These are phyloP conservation scores for Xenus cinereus DNA, from an alignment of 2,113 vertebrate species.

Conservation along the genomic window DNA sequence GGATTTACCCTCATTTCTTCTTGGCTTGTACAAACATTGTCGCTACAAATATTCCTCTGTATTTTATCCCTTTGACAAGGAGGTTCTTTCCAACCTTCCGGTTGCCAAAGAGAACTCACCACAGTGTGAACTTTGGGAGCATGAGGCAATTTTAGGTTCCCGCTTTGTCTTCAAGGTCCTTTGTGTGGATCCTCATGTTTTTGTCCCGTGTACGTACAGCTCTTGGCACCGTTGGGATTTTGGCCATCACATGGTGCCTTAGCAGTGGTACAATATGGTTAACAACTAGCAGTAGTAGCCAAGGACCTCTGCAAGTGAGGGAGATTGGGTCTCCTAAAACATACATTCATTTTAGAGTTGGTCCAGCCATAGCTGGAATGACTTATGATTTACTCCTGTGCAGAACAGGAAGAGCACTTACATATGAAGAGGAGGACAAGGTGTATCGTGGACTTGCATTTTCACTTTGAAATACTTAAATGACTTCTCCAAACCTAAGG, in stretches of 20 bases:
- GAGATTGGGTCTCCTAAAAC: background rate
- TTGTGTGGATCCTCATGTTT: background rate
- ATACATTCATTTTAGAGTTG: background rate
- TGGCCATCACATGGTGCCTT: background rate
- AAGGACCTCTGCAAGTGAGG: background rate
- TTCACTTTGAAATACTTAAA: background rate
- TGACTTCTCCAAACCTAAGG: background rate
- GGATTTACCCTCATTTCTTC: background rate
- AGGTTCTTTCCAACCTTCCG: background rate
- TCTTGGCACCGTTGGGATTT: background rate
- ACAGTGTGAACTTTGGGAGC: background rate
- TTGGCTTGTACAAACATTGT: background rate
- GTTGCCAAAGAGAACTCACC: background rate
- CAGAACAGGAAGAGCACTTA: background rate
- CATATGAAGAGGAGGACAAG: background rate
- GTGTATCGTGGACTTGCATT: background rate
- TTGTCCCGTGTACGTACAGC: background rate
- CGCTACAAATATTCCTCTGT: background rate
- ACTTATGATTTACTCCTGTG: background rate
- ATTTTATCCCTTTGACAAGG: background rate
- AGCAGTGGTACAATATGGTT: background rate
- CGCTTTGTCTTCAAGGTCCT: background rate
- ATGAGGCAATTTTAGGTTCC: background rate
- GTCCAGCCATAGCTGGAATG: background rate
- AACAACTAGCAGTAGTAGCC: background rate